Conservation (phyloP, 2,888 invertebrate species). For the Melanargia galathea region DNA sequence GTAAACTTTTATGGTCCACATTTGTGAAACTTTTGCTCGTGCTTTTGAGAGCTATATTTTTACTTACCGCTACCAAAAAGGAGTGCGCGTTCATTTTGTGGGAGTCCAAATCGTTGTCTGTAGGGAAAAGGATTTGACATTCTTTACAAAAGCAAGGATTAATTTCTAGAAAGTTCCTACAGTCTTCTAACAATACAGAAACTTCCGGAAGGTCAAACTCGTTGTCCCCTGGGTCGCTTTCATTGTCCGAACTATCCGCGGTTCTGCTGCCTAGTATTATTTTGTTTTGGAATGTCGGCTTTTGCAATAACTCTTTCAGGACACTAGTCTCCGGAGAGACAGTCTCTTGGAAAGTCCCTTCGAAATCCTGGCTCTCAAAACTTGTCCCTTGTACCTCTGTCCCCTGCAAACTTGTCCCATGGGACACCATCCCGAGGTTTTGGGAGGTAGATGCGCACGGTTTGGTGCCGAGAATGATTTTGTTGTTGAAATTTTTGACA, state of each 20-base stretch:
- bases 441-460: background rate
- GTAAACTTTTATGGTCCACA: constrained; percentile 2
- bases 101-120: constrained; percentile 35
- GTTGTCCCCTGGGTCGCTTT: background rate
- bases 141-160: constrained; percentile 35
- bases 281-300: constrained; percentile 27
- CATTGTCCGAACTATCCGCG: constrained; percentile 1
- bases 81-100: constrained; percentile 41
- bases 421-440: background rate
- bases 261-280: constrained; percentile 35
- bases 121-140: constrained; percentile 39
- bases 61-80: constrained; percentile 35
- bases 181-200: constrained; percentile 36
- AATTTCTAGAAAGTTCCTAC: constrained; percentile 26
- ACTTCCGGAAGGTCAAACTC: constrained; percentile 22
- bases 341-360: background rate
- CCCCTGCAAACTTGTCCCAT: background rate
- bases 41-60: constrained; percentile 40
- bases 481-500: constrained; percentile 2
- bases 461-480: constrained; percentile 11
- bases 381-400: background rate
- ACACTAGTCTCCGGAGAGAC: background rate
- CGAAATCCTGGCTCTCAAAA: background rate
- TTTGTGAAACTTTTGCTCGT: constrained; percentile 30
- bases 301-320: background rate